Conservation (phyloP, 2,797 vertebrate genomes). For the Apogon hyalosoma region DNA sequence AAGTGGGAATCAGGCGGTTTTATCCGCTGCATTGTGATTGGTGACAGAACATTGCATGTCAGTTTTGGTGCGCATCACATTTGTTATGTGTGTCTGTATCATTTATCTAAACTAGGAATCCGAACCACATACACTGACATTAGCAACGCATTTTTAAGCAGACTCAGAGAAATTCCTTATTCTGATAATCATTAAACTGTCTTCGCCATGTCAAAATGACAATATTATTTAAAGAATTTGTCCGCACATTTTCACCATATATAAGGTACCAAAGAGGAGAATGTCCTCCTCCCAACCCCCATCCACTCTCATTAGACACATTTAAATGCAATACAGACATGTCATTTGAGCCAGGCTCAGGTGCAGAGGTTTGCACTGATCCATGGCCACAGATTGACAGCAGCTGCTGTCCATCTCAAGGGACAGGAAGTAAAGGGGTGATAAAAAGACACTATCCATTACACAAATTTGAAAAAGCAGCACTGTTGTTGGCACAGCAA, state of each 20-base stretch:
- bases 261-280: constrained; percentile 4
- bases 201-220: not conserved
- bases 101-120: not conserved
- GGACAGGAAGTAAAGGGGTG: constrained; percentile 58
- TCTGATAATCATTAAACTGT: not conserved
- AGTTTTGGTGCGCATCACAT: constrained; percentile 2
- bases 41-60: constrained; percentile 31
- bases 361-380: constrained; percentile 69
- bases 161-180: not conserved
- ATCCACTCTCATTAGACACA: constrained; percentile 38
- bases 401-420: constrained; percentile 73
- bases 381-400: constrained; percentile 61
- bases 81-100: not conserved
- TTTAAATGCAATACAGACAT: constrained; percentile 51
- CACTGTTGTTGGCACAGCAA: not conserved
- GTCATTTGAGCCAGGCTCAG: constrained; percentile 78
- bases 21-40: not conserved
- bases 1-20: not conserved
- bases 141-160: constrained; percentile 4
- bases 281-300: not conserved
- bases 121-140: not conserved
- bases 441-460: constrained; percentile 54
- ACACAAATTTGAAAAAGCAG: constrained; percentile 27
- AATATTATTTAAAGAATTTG: not conserved
- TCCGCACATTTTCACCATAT: not conserved